Evolutionary conservation across 2,113 vertebrate species (phyloP).

Genomic region (Gambusia holbrooki): DNA sequence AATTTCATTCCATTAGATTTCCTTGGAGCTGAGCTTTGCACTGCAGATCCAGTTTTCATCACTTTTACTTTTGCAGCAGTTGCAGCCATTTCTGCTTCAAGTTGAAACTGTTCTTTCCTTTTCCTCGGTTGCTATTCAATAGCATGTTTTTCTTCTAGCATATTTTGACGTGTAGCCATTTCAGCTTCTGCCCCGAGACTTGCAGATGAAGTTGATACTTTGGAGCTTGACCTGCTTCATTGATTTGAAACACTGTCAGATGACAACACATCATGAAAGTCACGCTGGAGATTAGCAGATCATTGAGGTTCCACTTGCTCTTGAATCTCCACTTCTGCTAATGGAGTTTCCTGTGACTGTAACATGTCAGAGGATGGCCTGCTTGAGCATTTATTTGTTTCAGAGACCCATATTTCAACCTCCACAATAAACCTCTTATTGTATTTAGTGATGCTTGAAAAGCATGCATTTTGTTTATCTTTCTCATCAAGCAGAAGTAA

Average conservation of each 20-base stretch:
- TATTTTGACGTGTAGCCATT: neutral
- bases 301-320: neutral
- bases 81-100: neutral
- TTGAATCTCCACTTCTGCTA: neutral
- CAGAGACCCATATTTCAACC: neutral
- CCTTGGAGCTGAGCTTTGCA: neutral
- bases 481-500: neutral
- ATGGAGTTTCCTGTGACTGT: neutral
- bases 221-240: neutral
- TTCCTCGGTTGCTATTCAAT: neutral
- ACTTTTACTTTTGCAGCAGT: neutral
- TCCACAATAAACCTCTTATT: neutral
- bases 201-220: no score
- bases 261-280: neutral
- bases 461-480: neutral
- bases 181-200: no score
- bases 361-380: neutral
- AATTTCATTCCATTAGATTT: neutral
- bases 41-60: neutral
- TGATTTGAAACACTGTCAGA: constrained; percentile 6
- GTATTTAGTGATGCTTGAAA: neutral
- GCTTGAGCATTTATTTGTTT: neutral
- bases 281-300: neutral
- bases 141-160: neutral
- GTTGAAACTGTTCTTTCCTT: neutral